Base-by-base conservation (phyloP, 1,140 invertebrate genomes). In the Saxidomus purpurata region DNA sequence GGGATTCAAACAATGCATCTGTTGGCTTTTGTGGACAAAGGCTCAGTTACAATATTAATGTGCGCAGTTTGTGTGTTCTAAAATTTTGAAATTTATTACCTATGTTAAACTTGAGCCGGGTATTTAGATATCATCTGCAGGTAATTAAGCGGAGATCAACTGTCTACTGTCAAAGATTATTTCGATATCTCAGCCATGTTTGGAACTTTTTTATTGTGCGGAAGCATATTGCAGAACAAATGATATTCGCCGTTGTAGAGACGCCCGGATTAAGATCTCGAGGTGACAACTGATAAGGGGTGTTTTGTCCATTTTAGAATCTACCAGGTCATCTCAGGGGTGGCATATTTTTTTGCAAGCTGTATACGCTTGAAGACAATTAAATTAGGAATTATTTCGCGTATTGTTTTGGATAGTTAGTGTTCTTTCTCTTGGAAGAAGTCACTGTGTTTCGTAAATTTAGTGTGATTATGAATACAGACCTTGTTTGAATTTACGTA, bases 91-190 rank as follows among this genome's bases (percentile, higher is more conserved):
- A 79, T 79, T 79, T 79, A 79, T 79, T 79, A 55, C 76, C 28
- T 55, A 79, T 11, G 28, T 79, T 79, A 49, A 79, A 79, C 31
- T n/a, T 55, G 47, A 79, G 43, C 47, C 17, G 76, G 76, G 76
- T 79, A 55, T 34, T 52, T 52, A 52, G 59, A 69, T 67, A 83
- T 83, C 61, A 69, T 83, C 61, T 69, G 52, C 25, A 22, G 86
- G 55, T 88, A 88, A 88, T 88, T 88, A 88, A 80, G 34, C 38
- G 34, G 38, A 69, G 52, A 80, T 88, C 63, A 52, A 74, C 77
- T 81, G 86, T 80, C 86, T 88, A 15, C 55, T 88, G 86, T 80
- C 76, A 88, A 43, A 80, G 86, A 88, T 88, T 43, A 28, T 1
- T 2, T 47, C 31, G 63, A 69, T 80, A 77, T 38, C 28, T 31